Evolutionary conservation across 2,797 vertebrate genomes (phyloP).

Genomic region (Paedocypris micromegethes): DNA sequence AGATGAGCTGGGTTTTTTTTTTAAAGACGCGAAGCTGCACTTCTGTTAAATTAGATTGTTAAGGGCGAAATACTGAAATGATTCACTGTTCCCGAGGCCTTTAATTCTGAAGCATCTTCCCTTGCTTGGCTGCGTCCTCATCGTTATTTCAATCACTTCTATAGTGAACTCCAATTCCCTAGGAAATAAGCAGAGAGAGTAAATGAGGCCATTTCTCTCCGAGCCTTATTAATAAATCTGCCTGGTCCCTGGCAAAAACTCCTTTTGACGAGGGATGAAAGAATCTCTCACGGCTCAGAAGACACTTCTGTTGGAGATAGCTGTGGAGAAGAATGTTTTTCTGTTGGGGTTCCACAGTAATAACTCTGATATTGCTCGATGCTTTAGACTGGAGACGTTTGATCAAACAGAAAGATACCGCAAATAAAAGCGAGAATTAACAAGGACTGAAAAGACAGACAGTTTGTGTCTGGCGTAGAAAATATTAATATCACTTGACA

Average conservation of each 20-base stretch:
- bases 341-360: constrained; percentile 7
- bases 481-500: too few species aligned
- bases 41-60: constrained; percentile 14
- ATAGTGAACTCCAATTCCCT: constrained; percentile 27
- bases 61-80: background rate
- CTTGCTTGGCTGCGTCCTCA: constrained; percentile 28
- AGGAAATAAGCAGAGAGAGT: constrained; percentile 13
- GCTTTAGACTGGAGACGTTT: background rate
- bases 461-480: too few species aligned
- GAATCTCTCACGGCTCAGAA: constrained; percentile 10
- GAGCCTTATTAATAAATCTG: constrained; percentile 38
- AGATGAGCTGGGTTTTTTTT: constrained; percentile 17
- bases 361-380: constrained; percentile 6
- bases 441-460: too few species aligned
- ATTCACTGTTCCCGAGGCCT: constrained; percentile 17
- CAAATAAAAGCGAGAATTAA: background rate
- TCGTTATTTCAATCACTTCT: constrained; percentile 35
- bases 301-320: constrained; percentile 16
- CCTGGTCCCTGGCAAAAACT: constrained; percentile 27
- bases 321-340: constrained; percentile 9
- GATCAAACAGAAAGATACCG: background rate
- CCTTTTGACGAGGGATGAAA: constrained; percentile 17
- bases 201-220: constrained; percentile 34
- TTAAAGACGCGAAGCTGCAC: background rate
- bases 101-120: background rate